Percentiles rank a stretch among this genome's conserved stretches.
Conservation (phyloP, 2,113 vertebrate species). For the Loxodonta africana region DNA sequence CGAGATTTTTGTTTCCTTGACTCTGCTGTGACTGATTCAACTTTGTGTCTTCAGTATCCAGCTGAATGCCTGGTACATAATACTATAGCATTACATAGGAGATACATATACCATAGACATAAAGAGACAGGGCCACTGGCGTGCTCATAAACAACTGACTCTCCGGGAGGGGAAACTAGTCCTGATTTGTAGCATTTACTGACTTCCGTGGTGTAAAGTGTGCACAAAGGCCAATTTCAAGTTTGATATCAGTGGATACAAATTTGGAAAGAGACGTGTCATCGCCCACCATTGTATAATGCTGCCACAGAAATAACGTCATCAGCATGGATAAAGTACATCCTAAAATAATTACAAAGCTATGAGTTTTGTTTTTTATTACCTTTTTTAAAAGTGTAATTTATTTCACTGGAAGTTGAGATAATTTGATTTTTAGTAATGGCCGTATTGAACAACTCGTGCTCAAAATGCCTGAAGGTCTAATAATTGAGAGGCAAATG, state of each 20-base stretch:
- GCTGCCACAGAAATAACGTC: neutral
- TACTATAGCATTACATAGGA: neutral
- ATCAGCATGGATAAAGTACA: neutral
- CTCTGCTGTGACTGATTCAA: neutral
- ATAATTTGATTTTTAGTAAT: neutral
- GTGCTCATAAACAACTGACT: neutral
- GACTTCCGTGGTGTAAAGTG: neutral
- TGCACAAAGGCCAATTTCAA: neutral
- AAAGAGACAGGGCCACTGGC: neutral
- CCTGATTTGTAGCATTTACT: neutral
- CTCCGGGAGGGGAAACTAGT: neutral
- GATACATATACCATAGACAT: neutral
- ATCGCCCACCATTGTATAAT: neutral
- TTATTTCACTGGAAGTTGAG: neutral
- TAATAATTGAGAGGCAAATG: slow-evolving; percentile 10
- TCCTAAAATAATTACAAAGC: slow-evolving; percentile 33
- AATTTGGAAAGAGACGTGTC: neutral
- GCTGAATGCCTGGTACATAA: neutral
- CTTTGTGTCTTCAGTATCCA: neutral
- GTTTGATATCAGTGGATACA: neutral
- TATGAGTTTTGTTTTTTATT: neutral
- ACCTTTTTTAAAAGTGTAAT: neutral
- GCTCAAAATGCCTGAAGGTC: neutral
- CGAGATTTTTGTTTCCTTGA: neutral
- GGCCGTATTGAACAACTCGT: neutral